Evolutionary conservation across 2,888 invertebrate genomes (phyloP).

Genomic region (Mesochorus sp.): DNA sequence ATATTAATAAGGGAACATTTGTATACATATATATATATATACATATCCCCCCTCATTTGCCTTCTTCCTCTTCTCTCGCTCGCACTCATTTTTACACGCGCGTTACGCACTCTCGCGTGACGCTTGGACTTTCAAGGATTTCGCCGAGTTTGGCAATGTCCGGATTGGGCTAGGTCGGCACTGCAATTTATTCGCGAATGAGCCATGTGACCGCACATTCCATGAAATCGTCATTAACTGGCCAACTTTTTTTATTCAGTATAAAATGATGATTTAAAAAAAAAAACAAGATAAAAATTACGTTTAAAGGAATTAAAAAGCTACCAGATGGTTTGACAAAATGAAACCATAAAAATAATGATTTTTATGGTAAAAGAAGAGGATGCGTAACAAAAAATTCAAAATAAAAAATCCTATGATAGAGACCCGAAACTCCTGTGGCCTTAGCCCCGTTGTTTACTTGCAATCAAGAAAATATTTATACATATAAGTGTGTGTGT

Average conservation of each 20-base stretch:
- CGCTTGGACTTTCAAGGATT: slow-evolving; percentile 68
- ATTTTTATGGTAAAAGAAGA: no score
- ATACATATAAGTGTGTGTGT: slow-evolving; percentile 10
- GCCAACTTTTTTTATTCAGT: neutral
- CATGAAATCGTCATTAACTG: neutral
- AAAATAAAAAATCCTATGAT: neutral
- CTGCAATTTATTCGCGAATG: slow-evolving; percentile 31
- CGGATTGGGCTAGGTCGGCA: slow-evolving; percentile 73
- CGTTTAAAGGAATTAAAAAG: no score
- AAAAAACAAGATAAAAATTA: no score
- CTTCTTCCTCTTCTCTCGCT: slow-evolving; percentile 9
- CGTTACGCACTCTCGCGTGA: slow-evolving; percentile 57
- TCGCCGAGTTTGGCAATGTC: slow-evolving; percentile 71
- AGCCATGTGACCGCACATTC: neutral
- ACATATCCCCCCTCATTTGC: slow-evolving; percentile 8
- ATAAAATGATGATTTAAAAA: no score
- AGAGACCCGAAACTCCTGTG: slow-evolving; percentile 53
- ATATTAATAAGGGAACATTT: neutral
- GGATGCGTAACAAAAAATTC: neutral
- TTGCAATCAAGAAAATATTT: slow-evolving; percentile 39
- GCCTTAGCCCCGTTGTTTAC: slow-evolving; percentile 62
- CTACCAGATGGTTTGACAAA: no score
- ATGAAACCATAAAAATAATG: no score
- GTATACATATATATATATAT: neutral
- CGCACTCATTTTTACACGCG: slow-evolving; percentile 8